Evolutionary conservation across 2,888 invertebrate species (phyloP).

Genomic region (Adela reaumurella): DNA sequence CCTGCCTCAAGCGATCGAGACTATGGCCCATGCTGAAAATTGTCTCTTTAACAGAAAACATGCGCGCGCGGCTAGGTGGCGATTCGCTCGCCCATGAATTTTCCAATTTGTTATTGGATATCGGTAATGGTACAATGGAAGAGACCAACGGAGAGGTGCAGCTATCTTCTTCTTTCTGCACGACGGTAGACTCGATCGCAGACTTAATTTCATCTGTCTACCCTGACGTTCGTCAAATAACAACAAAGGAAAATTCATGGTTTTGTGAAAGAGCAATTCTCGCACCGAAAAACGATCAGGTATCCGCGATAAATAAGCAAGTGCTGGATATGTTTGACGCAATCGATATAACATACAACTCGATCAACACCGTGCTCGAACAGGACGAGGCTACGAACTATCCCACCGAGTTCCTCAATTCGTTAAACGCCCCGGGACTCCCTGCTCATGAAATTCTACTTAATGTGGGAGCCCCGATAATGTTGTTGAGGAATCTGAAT

Average conservation of each 20-base stretch:
- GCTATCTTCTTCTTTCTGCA: constrained; percentile 8
- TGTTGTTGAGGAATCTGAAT: constrained; percentile 9
- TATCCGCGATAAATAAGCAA: neutral
- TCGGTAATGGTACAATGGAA: constrained; percentile 10
- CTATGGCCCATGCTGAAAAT: constrained; percentile 7
- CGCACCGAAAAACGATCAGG: constrained; percentile 8
- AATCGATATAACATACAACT: neutral
- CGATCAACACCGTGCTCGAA: constrained; percentile 3
- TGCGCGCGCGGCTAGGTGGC: constrained; percentile 8
- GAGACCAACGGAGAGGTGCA: constrained; percentile 3
- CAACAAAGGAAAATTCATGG: constrained; percentile 7
- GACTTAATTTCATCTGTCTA: constrained; percentile 8
- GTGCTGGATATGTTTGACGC: neutral
- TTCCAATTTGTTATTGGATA: constrained; percentile 10
- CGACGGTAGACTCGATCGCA: constrained; percentile 6
- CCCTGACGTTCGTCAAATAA: constrained; percentile 2
- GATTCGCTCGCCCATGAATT: constrained; percentile 7
- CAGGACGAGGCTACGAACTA: constrained; percentile 12
- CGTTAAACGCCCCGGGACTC: constrained; percentile 12
- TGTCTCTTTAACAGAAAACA: constrained; percentile 8
- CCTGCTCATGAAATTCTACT: constrained; percentile 10
- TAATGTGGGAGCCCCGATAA: constrained; percentile 10
- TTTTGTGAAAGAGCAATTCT: constrained; percentile 9
- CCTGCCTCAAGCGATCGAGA: constrained; percentile 14
- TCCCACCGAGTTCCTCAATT: constrained; percentile 14